Base-by-base conservation (phyloP, 2,888 invertebrate species). In the Petrolisthes cinctipes region DNA sequence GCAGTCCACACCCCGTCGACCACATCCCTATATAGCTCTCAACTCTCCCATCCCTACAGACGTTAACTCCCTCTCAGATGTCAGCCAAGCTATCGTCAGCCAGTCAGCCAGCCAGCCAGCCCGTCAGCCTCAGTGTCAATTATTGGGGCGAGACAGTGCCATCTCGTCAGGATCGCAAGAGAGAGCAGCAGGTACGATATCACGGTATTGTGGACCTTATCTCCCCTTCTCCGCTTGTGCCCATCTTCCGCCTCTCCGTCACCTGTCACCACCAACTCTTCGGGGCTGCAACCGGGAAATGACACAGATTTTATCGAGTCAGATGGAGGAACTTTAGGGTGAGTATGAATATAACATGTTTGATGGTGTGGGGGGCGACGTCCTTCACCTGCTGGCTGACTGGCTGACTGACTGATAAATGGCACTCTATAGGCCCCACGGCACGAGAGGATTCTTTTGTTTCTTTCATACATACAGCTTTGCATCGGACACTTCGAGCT, bases 81-180 rank as follows among this genome's bases (percentile, higher is more conserved):
- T 81, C 81, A 73, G 85, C 68, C 61, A 17, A 23, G 51, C 71
- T 68, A 71, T 14, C 61, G 81, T 81, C 80, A 81, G 73, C 75
- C n/a, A n/a, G 81, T 81, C 80, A 81, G 73, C 51, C 73, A 71
- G 54, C 85, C 79, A 79, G 68, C 85, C 73, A 83, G 73, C 84
- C 85, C 81, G 85, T 85, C 85, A 81, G 80, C 85, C 20, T 85
- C 85, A 71, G 37, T 81, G 61, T 81, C 81, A 85, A 85, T 85
- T 85, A 85, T 85, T 57, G 85, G 81, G 85, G 14, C 80, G 81
- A 81, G 56, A 81, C 54, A 20, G 73, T 80, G 80, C 57, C 54
- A 81, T 85, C 73, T 53, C 56, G 73, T 71, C 66, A 76, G 79
- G 53, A 53, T 66, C n/a, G 17, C 56, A 73, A 85, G 85, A 56